phyloP scores from a whole-genome alignment of 2,888 invertebrate genomes.

The Ornithoptera alexandrae region DNA sequence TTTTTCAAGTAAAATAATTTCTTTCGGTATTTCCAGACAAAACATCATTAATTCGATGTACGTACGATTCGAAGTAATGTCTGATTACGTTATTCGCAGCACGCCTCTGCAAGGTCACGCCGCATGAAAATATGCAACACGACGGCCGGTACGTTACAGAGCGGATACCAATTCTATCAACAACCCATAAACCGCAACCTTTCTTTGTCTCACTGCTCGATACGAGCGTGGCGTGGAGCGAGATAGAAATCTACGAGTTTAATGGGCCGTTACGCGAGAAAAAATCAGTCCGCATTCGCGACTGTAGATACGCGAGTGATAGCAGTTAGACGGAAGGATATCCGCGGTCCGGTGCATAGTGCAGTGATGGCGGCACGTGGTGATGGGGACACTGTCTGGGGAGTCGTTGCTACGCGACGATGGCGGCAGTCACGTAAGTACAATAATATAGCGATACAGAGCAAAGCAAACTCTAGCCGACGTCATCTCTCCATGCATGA shows the following conservation, averaged over 20 bases:
- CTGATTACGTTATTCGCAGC: conserved; percentile 25
- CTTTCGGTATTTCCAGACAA: conserved; percentile 16
- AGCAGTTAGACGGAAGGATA: conserved; percentile 72
- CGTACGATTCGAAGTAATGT: conserved; percentile 15
- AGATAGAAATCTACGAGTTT: conserved; percentile 79
- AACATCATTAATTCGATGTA: conserved; percentile 22
- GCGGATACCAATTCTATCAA: conserved; percentile 81
- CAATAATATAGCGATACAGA: conserved; percentile 30
- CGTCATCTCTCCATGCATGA: conserved; percentile 44
- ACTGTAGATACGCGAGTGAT: conserved; percentile 79
- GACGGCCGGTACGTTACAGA: conserved; percentile 73
- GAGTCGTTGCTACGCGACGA: conserved; percentile 49
- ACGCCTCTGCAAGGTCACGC: conserved; percentile 62
- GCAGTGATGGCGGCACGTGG: conserved; percentile 44
- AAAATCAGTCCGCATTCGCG: conserved; percentile 80
- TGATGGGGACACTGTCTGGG: conserved; percentile 28
- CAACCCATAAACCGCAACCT: conserved; percentile 80
- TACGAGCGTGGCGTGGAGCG: conserved; percentile 65
- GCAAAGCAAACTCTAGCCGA: conserved; percentile 29
- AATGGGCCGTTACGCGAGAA: conserved; percentile 80
- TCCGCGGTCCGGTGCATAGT: conserved; percentile 54
- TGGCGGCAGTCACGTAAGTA: conserved; percentile 44
- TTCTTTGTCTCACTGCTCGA: conserved; percentile 78
- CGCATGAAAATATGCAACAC: conserved; percentile 76
- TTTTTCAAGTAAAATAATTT: not conserved